These are phyloP conservation scores for Neodiprion lecontei DNA, from an alignment of 1,140 invertebrate genomes.

Conservation along the genomic window DNA sequence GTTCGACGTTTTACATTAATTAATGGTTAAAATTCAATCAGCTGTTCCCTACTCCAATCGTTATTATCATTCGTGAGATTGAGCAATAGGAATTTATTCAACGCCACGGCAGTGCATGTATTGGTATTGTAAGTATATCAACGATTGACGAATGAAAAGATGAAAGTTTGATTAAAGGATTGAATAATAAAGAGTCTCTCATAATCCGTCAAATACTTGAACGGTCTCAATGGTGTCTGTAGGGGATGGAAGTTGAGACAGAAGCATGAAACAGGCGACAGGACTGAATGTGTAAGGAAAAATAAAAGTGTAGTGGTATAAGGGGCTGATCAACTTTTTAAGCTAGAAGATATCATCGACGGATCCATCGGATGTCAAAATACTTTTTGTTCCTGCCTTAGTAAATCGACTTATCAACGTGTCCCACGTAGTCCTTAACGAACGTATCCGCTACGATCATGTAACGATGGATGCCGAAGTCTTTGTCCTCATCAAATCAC, in stretches of 20 bases:
- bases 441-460: too few species aligned
- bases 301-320: too few species aligned
- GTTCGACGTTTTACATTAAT: constrained; percentile 28
- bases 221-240: background rate
- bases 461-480: too few species aligned
- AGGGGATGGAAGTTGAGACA: background rate
- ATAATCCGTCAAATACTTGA: constrained; percentile 9
- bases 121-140: too few species aligned
- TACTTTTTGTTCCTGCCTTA: background rate
- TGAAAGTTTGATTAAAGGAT: constrained; percentile 13
- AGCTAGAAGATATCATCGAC: background rate
- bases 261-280: background rate
- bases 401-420: background rate
- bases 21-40: constrained; percentile 21
- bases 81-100: background rate
- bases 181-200: constrained; percentile 6
- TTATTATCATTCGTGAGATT: background rate
- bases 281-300: background rate
- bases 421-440: background rate
- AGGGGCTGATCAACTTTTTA: too few species aligned
- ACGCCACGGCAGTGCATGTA: background rate
- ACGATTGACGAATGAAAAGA: constrained; percentile 10
- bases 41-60: background rate
- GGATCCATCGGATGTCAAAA: background rate
- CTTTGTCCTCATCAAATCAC: too few species aligned